Evolutionary conservation across 2,888 invertebrate genomes (phyloP).

Genomic region (Acheta domesticus): DNA sequence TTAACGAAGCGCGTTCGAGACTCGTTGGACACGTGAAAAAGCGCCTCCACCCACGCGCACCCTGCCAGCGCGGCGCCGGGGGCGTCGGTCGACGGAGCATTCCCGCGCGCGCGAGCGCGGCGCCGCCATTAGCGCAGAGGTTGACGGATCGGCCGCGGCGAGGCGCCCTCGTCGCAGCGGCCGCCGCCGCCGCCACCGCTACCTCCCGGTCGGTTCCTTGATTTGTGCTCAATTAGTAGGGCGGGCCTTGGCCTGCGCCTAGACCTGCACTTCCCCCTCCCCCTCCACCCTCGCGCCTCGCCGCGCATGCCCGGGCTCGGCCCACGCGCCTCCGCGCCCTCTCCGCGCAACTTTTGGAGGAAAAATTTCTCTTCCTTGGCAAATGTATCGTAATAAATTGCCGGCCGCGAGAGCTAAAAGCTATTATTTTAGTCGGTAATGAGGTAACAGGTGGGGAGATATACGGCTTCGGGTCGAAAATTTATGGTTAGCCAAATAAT

Average conservation of each 20-base stretch:
- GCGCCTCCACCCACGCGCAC: too few relatives aligned
- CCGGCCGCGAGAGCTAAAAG: conserved; percentile 28
- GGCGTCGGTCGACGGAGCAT: too few relatives aligned
- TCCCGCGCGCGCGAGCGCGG: too few relatives aligned
- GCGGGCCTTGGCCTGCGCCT: not conserved
- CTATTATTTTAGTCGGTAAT: conserved; percentile 36
- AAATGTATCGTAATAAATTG: conserved; percentile 33
- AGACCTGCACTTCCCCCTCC: not conserved
- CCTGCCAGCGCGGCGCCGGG: too few relatives aligned
- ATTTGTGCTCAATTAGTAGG: not conserved
- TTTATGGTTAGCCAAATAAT: conserved; percentile 29
- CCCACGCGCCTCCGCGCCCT: not conserved
- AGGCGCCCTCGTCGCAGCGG: too few relatives aligned
- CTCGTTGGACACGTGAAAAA: conserved; percentile 1
- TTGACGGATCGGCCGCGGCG: too few relatives aligned
- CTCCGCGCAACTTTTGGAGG: not conserved
- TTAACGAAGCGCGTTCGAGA: not conserved
- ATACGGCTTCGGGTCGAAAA: not conserved
- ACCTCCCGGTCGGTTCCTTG: not conserved
- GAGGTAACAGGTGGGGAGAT: conserved; percentile 35
- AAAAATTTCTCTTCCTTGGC: conserved; percentile 33
- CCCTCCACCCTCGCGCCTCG: not conserved
- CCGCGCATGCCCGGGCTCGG: not conserved
- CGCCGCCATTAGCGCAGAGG: too few relatives aligned
- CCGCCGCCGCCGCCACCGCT: too few relatives aligned